Evolutionary conservation across 37 sponge, comb jelly and placozoan species (phyloP).

Genomic region (Dysidea cf. avara): DNA sequence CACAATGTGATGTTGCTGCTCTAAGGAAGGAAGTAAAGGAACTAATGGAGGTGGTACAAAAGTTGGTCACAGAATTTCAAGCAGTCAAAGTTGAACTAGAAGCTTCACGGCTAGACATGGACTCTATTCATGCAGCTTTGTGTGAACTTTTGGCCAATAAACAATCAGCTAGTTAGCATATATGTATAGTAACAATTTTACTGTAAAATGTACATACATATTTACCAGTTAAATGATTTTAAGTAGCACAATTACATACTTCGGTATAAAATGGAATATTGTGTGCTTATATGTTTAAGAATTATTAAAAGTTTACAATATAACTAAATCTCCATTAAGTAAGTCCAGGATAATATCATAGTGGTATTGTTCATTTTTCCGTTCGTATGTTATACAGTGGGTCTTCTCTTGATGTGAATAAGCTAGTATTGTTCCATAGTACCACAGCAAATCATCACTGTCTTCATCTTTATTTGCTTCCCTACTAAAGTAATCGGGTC

Average conservation of each 20-base stretch:
- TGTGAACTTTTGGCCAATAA: not conserved
- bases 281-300: no score
- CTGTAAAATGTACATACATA: no score
- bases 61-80: slow-evolving; percentile 13
- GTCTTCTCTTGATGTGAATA: slow-evolving; percentile 22
- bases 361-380: slow-evolving; percentile 3
- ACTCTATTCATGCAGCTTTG: slow-evolving; percentile 10
- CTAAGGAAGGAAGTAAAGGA: slow-evolving; percentile 9
- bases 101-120: slow-evolving; percentile 11
- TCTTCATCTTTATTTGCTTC: slow-evolving; percentile 8
- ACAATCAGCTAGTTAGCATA: no score
- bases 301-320: no score
- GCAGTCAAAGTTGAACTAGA: slow-evolving; percentile 28
- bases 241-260: no score
- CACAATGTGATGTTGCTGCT: no score
- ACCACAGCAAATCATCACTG: slow-evolving; percentile 11
- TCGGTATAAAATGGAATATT: no score
- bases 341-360: slow-evolving; percentile 29
- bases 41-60: slow-evolving; percentile 16
- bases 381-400: slow-evolving; percentile 27
- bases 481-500: slow-evolving; percentile 25
- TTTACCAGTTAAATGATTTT: no score
- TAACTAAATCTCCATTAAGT: slow-evolving; percentile 18
- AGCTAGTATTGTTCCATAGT: slow-evolving; percentile 20
- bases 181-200: no score